Evolutionary conservation across 37 sponge, comb jelly and placozoan species (phyloP).

Genomic region (Eunapius fragilis): DNA sequence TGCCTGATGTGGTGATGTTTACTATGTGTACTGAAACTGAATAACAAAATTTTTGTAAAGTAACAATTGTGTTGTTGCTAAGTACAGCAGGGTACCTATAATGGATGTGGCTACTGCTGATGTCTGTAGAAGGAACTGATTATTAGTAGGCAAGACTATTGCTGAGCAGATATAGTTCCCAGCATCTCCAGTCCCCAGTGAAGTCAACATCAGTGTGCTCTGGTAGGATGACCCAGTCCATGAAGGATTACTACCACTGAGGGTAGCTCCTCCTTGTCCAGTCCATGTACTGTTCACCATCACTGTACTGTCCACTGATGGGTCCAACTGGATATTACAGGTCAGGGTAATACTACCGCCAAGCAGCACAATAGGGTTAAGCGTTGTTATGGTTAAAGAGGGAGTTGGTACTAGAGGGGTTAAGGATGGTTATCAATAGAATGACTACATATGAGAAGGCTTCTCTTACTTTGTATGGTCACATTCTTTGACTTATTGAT

Average conservation of each 20-base stretch:
- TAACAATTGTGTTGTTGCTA: neutral
- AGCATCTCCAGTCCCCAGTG: neutral
- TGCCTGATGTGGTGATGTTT: conserved; percentile 11
- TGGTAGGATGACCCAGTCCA: neutral
- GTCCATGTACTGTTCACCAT: neutral
- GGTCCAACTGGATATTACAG: neutral
- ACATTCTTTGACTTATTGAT: neutral
- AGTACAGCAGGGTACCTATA: neutral
- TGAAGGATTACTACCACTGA: neutral
- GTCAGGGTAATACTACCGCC: neutral
- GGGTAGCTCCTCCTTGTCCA: neutral
- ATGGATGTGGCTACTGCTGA: neutral
- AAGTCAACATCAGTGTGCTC: neutral
- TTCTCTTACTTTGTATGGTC: neutral
- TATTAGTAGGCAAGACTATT: neutral
- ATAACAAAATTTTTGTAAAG: neutral
- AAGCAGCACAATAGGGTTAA: neutral
- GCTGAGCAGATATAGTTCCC: neutral
- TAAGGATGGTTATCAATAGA: neutral
- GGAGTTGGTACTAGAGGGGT: neutral
- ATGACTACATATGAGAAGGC: neutral
- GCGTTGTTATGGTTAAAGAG: neutral
- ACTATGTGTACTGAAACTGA: neutral
- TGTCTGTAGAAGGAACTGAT: neutral
- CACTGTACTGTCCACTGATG: neutral